A percentile compares a stretch with the other conserved stretches of the same genome.
Conservation (phyloP, 2,888 invertebrate genomes). For the Belgica antarctica region DNA sequence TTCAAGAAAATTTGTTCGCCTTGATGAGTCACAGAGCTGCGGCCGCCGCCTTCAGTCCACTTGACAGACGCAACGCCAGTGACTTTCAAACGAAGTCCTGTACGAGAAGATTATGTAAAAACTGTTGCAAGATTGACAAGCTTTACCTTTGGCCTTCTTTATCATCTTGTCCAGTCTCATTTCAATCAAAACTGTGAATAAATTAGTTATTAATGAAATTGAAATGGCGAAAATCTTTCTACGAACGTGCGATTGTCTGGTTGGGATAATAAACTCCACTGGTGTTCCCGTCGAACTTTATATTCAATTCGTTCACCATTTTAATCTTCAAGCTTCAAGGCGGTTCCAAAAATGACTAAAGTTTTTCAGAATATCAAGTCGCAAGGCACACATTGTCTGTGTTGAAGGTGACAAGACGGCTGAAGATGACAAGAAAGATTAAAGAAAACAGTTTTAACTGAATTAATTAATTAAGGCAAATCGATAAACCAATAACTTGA, state of each 20-base stretch:
- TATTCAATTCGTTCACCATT: background rate
- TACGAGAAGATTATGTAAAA: background rate
- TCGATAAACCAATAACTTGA: no score
- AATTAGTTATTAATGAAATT: background rate
- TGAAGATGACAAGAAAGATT: no score
- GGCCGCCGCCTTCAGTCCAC: background rate
- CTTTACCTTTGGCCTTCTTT: background rate
- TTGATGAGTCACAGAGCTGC: background rate
- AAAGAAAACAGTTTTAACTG: no score
- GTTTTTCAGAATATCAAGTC: no score
- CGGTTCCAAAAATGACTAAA: no score
- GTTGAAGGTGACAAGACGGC: no score
- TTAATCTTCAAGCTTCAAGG: no score
- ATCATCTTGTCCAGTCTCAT: background rate
- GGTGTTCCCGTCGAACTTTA: background rate
- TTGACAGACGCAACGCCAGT: background rate
- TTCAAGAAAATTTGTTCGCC: constrained; percentile 55
- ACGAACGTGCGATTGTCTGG: background rate
- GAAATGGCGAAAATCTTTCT: background rate
- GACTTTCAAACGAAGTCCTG: background rate
- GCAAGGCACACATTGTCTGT: no score
- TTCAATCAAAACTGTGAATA: background rate
- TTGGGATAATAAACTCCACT: background rate
- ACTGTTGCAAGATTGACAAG: background rate
- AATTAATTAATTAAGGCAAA: no score